Conservation (phyloP, 2,797 vertebrate species). For the Taeniopygia guttata region DNA sequence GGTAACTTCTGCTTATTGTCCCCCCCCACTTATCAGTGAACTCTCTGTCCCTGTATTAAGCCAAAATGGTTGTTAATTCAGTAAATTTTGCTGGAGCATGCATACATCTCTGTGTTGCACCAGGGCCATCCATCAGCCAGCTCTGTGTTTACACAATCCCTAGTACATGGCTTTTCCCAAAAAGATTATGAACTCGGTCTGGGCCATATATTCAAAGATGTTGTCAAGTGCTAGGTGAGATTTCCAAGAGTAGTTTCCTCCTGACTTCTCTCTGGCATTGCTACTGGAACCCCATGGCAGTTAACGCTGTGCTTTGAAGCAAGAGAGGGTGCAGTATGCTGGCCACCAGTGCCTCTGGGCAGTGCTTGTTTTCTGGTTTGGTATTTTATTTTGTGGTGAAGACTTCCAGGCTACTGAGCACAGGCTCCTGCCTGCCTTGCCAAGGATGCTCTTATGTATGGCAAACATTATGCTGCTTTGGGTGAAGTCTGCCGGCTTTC, state of each 20-base stretch:
- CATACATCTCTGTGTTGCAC: not conserved
- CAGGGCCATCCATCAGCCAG: not conserved
- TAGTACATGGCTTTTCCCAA: not conserved
- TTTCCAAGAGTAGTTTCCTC: slow-evolving; percentile 3
- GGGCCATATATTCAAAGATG: not conserved
- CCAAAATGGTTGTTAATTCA: not conserved
- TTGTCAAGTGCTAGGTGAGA: slow-evolving; percentile 3
- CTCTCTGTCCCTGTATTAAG: not conserved
- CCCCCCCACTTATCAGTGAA: not conserved
- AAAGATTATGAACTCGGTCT: not conserved
- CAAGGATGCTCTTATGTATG: not conserved
- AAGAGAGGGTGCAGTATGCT: not conserved
- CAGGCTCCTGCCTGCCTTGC: not conserved
- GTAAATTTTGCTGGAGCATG: fast-evolving
- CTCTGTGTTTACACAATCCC: not conserved
- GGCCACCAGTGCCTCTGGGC: not conserved
- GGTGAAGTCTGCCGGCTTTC: not conserved
- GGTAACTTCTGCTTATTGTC: not conserved
- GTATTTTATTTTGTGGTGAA: not conserved
- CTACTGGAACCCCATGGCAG: not conserved
- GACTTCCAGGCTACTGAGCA: slow-evolving; percentile 1
- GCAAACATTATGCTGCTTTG: not conserved
- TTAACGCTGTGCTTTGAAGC: not conserved
- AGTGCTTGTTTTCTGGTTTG: not conserved
- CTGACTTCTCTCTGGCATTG: not conserved